phyloP scores from a whole-genome alignment of 2,113 vertebrate genomes.

The Macrotus californicus region DNA sequence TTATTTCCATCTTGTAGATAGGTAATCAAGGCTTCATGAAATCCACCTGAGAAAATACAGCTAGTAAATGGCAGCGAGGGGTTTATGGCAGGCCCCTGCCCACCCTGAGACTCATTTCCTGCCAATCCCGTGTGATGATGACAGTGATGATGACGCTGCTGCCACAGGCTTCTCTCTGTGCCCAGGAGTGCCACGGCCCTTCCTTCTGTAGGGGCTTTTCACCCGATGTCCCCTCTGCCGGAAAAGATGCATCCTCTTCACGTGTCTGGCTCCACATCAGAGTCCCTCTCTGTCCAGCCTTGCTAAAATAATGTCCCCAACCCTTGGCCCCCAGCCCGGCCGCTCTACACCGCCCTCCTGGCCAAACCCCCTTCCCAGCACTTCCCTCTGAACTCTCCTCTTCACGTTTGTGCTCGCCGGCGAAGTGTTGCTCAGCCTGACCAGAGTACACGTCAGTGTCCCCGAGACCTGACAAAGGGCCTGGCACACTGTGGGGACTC shows the following conservation, averaged over 20 bases:
- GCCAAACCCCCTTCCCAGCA: background rate
- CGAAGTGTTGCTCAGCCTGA: background rate
- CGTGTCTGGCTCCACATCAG: background rate
- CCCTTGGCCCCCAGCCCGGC: background rate
- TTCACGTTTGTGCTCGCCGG: background rate
- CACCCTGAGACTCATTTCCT: background rate
- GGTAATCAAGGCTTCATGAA: background rate
- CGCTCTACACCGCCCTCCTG: background rate
- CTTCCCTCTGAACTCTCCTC: background rate
- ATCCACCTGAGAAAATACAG: background rate
- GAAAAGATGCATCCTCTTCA: background rate
- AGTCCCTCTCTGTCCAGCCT: background rate
- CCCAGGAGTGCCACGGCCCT: fast-evolving
- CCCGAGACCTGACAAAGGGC: background rate
- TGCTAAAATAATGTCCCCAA: fast-evolving
- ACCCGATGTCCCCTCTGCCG: background rate
- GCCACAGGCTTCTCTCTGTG: background rate
- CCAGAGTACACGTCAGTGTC: background rate
- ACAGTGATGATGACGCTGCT: fast-evolving
- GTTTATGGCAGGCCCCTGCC: background rate
- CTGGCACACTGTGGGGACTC: background rate
- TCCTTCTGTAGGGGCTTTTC: background rate
- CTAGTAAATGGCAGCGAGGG: background rate
- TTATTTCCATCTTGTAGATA: background rate
- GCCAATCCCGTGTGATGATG: fast-evolving